Percentiles rank a stretch among this genome's conserved stretches.
phyloP scores from a whole-genome alignment of 2,113 vertebrate genomes.

The Dipodomys merriami region DNA sequence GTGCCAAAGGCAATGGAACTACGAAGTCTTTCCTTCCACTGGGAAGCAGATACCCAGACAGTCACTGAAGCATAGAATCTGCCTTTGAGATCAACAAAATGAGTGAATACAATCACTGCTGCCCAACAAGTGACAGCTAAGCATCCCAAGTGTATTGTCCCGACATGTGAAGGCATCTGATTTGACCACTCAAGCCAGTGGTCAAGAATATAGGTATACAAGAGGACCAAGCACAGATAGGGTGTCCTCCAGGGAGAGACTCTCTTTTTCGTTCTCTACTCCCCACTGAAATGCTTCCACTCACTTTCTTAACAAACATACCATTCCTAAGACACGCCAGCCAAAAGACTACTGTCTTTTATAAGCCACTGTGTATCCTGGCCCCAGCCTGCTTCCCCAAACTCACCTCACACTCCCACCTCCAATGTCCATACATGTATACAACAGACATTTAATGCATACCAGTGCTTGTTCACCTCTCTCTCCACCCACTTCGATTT shows the following conservation, averaged over 20 bases:
- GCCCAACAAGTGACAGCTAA: neutral
- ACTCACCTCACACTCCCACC: neutral
- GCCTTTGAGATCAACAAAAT: neutral
- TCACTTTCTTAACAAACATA: conserved; percentile 54
- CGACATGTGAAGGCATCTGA: neutral
- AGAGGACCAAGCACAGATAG: neutral
- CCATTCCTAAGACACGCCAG: neutral
- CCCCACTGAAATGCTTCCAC: neutral
- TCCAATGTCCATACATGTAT: rapidly evolving
- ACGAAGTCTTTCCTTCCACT: neutral
- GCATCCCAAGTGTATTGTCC: neutral
- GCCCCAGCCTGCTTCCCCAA: neutral
- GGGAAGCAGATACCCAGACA: neutral
- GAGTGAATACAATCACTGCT: neutral
- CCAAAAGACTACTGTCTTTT: neutral
- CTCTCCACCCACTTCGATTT: neutral
- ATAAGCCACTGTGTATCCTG: neutral
- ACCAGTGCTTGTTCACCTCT: neutral
- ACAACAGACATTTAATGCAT: neutral
- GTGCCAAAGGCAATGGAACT: neutral
- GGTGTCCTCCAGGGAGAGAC: neutral
- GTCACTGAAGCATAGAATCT: neutral
- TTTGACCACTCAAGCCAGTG: neutral
- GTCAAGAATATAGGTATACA: neutral
- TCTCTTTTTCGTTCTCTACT: neutral